Evolutionary conservation across 1,140 invertebrate genomes (phyloP).

Genomic region (Brachionus koreanus): DNA sequence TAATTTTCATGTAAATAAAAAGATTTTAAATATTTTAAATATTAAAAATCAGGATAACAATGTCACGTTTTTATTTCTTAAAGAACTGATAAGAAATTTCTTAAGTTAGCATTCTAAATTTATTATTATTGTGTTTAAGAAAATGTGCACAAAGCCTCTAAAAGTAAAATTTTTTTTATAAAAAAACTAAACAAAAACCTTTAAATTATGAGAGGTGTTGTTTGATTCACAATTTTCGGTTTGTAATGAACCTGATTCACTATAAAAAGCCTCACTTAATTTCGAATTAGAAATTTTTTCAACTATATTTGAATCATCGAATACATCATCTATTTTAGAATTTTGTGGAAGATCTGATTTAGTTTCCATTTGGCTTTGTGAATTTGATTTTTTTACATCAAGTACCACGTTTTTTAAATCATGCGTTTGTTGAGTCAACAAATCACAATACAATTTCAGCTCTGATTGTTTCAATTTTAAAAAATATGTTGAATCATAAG

Average conservation of each 20-base stretch:
- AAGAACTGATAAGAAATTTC: too few relatives aligned
- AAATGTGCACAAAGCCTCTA: neutral
- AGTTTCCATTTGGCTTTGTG: neutral
- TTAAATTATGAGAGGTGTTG: neutral
- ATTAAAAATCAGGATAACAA: too few relatives aligned
- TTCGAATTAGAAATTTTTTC: neutral
- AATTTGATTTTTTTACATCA: neutral
- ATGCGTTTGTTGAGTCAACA: constrained; percentile 14
- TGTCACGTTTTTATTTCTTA: neutral
- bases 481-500: constrained; percentile 37
- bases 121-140: neutral
- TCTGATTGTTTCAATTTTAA: constrained; percentile 29
- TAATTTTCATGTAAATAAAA: too few relatives aligned
- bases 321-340: neutral
- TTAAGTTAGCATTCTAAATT: too few relatives aligned
- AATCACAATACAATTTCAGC: constrained; percentile 5
- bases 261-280: neutral
- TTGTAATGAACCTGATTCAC: neutral
- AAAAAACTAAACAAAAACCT: neutral
- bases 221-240: neutral
- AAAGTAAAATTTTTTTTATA: neutral
- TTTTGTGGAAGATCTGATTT: neutral
- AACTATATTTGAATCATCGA: neutral
- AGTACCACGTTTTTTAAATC: constrained; percentile 15
- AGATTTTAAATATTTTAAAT: too few relatives aligned